Evolutionary conservation across 2,113 vertebrate species (phyloP), one percentile per base, ranked within the genome.

Genomic region (Mus pahari): DNA sequence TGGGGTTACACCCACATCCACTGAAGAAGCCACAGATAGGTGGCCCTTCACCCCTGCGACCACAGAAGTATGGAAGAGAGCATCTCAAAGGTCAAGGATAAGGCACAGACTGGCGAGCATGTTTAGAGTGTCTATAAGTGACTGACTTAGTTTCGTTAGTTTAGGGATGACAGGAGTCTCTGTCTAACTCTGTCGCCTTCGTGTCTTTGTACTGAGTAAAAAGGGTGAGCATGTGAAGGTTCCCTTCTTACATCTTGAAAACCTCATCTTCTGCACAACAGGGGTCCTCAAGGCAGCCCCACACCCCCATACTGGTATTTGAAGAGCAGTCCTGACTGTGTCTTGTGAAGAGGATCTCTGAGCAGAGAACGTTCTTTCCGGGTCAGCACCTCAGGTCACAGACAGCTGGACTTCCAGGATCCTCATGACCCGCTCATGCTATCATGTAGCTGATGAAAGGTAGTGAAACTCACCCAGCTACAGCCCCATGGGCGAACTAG

Each of bases 251-350:
- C 58, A 90, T 89, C 83, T 92, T 92, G 91, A 71, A 97, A 97
- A 97, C 88, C 60, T 97, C 97, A 97, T 97, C 97, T 97, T 86
- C 75, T 89, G 71, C 91, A 0, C 94, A 96, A 93, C 93, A 77
- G 97, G 97, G 81, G 45, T 70, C 88, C 74, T 95, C 83, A 84
- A 78, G 90, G 39, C 53, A 75, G 20, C 60, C 13, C 13, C 9
- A 86, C 55, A 58, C 55, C 55, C 16, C 16, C 55, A 0, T 4
- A 83, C 28, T 97, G 96, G 88, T 86, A 96, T 97, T 96, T 97
- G 92, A 92, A 94, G 89, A 95, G 68, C 55, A 64, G 39, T 42
- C 55, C 81, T 81, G 73, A 93, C 20, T 84, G 86, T 97, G 95
- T 64, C 75, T 92, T 81, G 73, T 94, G 89, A 91, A 87, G 92